These are phyloP conservation scores for Anguilla japonica DNA, from an alignment of 2,113 vertebrate genomes.

Conservation along the genomic window DNA sequence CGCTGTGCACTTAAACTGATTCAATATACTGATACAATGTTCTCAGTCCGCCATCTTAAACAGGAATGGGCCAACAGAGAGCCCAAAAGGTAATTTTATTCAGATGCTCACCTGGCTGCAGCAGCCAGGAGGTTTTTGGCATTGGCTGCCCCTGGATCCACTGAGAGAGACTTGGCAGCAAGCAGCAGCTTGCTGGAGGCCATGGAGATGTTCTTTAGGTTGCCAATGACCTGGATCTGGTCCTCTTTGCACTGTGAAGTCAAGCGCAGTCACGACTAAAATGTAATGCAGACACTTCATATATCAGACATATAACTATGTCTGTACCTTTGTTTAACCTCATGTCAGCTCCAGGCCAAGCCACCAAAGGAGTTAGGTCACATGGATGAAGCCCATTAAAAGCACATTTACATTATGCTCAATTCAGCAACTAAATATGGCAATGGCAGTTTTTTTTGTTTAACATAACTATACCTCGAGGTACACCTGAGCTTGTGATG, in stretches of 20 bases:
- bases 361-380: too few species aligned
- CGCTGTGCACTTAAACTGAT: neutral
- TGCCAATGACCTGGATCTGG: slow-evolving; percentile 97
- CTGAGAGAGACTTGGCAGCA: slow-evolving; percentile 98
- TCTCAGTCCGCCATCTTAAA: neutral
- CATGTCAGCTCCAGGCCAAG: too few species aligned
- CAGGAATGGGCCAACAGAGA: neutral
- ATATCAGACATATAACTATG: too few species aligned
- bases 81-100: neutral
- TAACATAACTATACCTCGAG: neutral
- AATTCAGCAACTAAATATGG: neutral
- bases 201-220: slow-evolving; percentile 99
- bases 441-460: neutral
- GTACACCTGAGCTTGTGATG: neutral
- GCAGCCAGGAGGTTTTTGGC: slow-evolving; percentile 96
- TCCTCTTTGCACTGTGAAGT: slow-evolving; percentile 88
- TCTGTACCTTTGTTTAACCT: too few species aligned
- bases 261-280: neutral
- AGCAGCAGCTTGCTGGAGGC: slow-evolving; percentile 95
- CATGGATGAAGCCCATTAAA: neutral
- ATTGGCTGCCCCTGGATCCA: slow-evolving; percentile 95
- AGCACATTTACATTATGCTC: neutral
- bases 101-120: slow-evolving; percentile 83
- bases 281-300: neutral
- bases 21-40: neutral